These are phyloP conservation scores for Cynopterus sphinx DNA, from an alignment of 2,797 vertebrate species.

Conservation along the genomic window DNA sequence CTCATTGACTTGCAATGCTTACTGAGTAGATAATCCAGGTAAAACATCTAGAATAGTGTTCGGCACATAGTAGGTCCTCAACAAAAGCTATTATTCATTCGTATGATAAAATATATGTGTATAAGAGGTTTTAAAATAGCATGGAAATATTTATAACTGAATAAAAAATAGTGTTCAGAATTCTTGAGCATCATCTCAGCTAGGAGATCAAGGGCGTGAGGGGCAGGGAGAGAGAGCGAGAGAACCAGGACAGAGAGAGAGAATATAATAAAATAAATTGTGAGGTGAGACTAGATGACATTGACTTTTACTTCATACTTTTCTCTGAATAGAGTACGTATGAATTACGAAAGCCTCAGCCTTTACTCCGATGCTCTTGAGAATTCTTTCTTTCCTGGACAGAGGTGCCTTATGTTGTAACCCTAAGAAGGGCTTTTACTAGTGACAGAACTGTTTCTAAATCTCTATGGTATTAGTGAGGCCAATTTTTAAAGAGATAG, in stretches of 20 bases:
- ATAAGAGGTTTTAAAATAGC: not conserved
- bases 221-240: not conserved
- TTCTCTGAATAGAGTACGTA: not conserved
- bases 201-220: not conserved
- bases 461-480: not conserved
- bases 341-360: not conserved
- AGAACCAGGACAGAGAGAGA: not conserved
- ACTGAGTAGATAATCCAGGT: not conserved
- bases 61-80: not conserved
- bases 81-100: not conserved
- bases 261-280: not conserved
- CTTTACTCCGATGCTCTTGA: not conserved
- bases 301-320: not conserved
- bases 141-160: not conserved
- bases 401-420: not conserved
- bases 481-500: not conserved
- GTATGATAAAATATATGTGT: not conserved
- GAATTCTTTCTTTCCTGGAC: not conserved
- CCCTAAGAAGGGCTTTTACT: not conserved
- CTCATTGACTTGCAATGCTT: not conserved
- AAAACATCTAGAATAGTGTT: not conserved
- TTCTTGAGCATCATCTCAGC: not conserved
- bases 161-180: not conserved
- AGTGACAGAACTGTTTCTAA: not conserved
- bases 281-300: not conserved